These are phyloP conservation scores for Spea multiplicata DNA, from an alignment of 2,113 vertebrate species.

Conservation along the genomic window DNA sequence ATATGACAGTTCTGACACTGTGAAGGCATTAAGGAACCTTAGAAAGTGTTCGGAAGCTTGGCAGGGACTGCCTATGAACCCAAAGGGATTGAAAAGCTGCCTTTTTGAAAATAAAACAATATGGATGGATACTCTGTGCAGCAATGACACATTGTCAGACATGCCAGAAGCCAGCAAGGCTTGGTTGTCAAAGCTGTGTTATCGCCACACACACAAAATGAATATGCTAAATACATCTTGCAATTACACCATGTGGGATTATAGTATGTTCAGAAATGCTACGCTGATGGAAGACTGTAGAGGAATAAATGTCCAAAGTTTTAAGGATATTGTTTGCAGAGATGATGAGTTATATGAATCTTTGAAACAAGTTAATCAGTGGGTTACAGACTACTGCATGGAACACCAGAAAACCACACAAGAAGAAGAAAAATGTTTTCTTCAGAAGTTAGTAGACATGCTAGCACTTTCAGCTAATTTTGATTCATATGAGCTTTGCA, in stretches of 20 bases:
- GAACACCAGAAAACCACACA: constrained; percentile 41
- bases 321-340: constrained; percentile 73
- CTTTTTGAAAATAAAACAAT: constrained; percentile 75
- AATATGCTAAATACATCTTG: constrained; percentile 57
- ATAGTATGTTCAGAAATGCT: constrained; percentile 55
- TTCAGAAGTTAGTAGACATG: constrained; percentile 76
- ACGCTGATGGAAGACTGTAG: constrained; percentile 63
- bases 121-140: constrained; percentile 66
- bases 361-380: constrained; percentile 59
- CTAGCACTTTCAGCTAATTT: constrained; percentile 70
- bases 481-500: constrained; percentile 74
- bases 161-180: constrained; percentile 58
- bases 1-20: constrained; percentile 42
- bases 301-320: constrained; percentile 50
- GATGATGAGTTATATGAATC: constrained; percentile 67
- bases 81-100: constrained; percentile 73
- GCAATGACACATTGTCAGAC: constrained; percentile 55
- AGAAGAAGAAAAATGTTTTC: constrained; percentile 68
- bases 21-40: constrained; percentile 48
- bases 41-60: constrained; percentile 65
- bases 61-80: constrained; percentile 64
- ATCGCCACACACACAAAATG: constrained; percentile 47
- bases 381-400: constrained; percentile 63
- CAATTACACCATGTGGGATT: constrained; percentile 60
- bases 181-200: constrained; percentile 73